phyloP scores from a whole-genome alignment of 1,140 invertebrate genomes.

The Oryctes rhinoceros region DNA sequence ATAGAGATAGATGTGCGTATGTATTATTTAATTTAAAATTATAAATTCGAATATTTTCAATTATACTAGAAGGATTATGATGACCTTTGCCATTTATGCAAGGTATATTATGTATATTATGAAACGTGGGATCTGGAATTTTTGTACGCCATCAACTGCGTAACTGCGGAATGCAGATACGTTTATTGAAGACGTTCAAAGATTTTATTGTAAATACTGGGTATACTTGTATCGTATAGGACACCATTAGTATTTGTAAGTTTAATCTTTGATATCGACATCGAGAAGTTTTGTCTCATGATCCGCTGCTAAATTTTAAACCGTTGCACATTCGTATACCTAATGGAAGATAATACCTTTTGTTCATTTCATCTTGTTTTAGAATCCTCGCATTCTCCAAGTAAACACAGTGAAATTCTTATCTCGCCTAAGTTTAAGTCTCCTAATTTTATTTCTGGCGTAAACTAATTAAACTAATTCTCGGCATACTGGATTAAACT shows the following conservation, averaged over 20 bases:
- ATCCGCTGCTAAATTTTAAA: not conserved
- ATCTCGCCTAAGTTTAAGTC: not conserved
- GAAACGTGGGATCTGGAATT: not conserved
- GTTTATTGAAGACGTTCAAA: too few relatives aligned
- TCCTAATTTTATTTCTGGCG: constrained; percentile 11
- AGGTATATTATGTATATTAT: not conserved
- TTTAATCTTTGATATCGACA: not conserved
- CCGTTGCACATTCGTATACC: not conserved
- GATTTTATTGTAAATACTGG: too few relatives aligned
- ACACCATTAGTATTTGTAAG: not conserved
- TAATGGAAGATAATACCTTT: not conserved
- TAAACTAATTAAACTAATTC: constrained; percentile 36
- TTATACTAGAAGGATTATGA: not conserved
- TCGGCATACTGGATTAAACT: constrained; percentile 11
- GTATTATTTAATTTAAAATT: constrained; percentile 7
- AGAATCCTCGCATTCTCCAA: not conserved
- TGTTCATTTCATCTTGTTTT: not conserved
- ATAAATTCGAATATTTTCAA: not conserved
- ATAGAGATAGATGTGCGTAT: not conserved
- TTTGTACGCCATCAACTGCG: not conserved
- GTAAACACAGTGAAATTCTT: not conserved
- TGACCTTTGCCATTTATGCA: not conserved
- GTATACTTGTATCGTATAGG: too few relatives aligned
- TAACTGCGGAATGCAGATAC: too few relatives aligned
- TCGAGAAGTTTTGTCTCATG: too few relatives aligned